A percentile compares a stretch with the other conserved stretches of the same genome.
phyloP scores from a whole-genome alignment of 2,797 vertebrate species.

The Ataeniobius toweri region DNA sequence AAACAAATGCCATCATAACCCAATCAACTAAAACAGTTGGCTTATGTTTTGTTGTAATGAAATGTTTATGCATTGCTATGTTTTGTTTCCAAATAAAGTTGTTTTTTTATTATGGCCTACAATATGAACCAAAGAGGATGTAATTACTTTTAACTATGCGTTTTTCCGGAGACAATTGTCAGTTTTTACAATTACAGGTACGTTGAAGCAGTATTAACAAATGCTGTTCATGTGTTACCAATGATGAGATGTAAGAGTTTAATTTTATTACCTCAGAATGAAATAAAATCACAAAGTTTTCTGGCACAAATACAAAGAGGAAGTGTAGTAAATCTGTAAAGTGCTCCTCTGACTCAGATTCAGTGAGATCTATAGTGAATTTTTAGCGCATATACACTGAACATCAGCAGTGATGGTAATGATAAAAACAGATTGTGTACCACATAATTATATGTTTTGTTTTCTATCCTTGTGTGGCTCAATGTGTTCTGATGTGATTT shows the following conservation, averaged over 20 bases:
- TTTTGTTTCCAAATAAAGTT: neutral
- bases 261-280: conserved; percentile 75
- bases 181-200: conserved; percentile 5
- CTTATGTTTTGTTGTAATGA: neutral
- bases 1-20: neutral
- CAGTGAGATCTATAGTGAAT: conserved; percentile 61
- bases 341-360: conserved; percentile 60
- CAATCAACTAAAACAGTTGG: neutral
- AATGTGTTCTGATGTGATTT: conserved; percentile 37
- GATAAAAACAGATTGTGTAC: conserved; percentile 62
- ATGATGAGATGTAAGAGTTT: conserved; percentile 59
- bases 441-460: conserved; percentile 51
- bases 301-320: conserved; percentile 62
- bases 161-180: neutral
- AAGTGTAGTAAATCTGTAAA: conserved; percentile 67
- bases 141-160: neutral
- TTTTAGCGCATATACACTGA: conserved; percentile 66
- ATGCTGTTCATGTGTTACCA: conserved; percentile 45
- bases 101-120: neutral
- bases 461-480: conserved; percentile 61
- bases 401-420: conserved; percentile 55
- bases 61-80: neutral
- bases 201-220: conserved; percentile 29
- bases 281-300: conserved; percentile 75
- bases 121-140: neutral